Percentiles rank a stretch among this genome's conserved stretches.
Conservation (phyloP, 2,113 vertebrate genomes). For the Electrona antarctica region DNA sequence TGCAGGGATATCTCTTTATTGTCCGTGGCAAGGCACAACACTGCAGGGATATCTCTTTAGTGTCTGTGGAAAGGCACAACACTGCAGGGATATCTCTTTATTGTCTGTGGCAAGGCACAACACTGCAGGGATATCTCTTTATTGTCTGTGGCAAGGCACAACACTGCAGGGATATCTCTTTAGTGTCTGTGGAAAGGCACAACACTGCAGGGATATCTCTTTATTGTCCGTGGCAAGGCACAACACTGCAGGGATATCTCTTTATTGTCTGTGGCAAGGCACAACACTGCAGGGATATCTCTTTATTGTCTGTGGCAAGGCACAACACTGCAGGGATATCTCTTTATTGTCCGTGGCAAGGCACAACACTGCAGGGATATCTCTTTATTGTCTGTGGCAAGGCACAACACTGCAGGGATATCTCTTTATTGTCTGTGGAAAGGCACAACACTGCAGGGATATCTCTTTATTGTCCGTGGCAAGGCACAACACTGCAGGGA, state of each 20-base stretch:
- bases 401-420: background rate
- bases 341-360: slow-evolving; percentile 24
- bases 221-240: slow-evolving; percentile 20
- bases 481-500: background rate
- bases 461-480: slow-evolving; percentile 25
- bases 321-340: background rate
- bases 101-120: slow-evolving; percentile 19
- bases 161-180: background rate
- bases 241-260: background rate
- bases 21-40: slow-evolving; percentile 19
- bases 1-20: slow-evolving; percentile 2
- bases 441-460: background rate
- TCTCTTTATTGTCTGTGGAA: slow-evolving; percentile 23
- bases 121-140: background rate
- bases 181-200: slow-evolving; percentile 20
- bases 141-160: slow-evolving; percentile 18
- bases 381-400: slow-evolving; percentile 22
- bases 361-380: background rate
- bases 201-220: background rate
- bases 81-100: background rate
- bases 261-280: slow-evolving; percentile 24
- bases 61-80: slow-evolving; percentile 17
- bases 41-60: background rate
- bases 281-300: background rate
- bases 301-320: slow-evolving; percentile 27